Percentiles rank a stretch among this genome's conserved stretches.
Evolutionary conservation across 2,888 invertebrate genomes (phyloP).

Genomic region (Athrips mouffetella): DNA sequence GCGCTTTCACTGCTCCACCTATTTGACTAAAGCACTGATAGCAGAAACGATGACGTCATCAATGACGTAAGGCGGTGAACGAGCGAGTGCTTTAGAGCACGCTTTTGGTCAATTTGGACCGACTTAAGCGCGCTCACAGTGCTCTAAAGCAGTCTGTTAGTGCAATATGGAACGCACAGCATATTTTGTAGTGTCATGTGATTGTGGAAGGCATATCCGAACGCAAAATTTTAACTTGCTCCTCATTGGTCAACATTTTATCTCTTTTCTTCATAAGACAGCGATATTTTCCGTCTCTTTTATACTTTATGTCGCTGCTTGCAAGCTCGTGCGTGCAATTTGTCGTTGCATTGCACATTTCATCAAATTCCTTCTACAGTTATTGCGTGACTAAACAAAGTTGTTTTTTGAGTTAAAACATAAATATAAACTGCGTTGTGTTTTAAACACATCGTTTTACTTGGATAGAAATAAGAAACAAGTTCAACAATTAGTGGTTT

Average conservation of each 20-base stretch:
- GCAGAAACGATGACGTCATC: too few species aligned
- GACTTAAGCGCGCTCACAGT: too few species aligned
- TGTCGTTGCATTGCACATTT: constrained; percentile 14
- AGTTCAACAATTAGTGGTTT: background rate
- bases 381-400: constrained; percentile 14
- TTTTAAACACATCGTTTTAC: background rate
- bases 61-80: too few species aligned
- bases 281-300: background rate
- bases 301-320: background rate
- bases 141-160: too few species aligned
- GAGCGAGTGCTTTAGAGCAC: too few species aligned
- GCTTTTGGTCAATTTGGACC: too few species aligned
- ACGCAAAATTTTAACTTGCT: background rate
- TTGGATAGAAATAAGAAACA: background rate
- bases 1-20: too few species aligned
- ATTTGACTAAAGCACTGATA: too few species aligned
- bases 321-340: background rate
- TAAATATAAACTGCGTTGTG: constrained; percentile 2
- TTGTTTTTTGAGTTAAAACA: constrained; percentile 7
- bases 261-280: background rate
- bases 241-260: background rate
- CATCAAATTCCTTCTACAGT: background rate
- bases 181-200: constrained; percentile 7
- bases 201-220: background rate
- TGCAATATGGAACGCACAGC: too few species aligned